Base-by-base conservation (phyloP, 2,797 vertebrate genomes). In the Parauchenoglanis punctatus region DNA sequence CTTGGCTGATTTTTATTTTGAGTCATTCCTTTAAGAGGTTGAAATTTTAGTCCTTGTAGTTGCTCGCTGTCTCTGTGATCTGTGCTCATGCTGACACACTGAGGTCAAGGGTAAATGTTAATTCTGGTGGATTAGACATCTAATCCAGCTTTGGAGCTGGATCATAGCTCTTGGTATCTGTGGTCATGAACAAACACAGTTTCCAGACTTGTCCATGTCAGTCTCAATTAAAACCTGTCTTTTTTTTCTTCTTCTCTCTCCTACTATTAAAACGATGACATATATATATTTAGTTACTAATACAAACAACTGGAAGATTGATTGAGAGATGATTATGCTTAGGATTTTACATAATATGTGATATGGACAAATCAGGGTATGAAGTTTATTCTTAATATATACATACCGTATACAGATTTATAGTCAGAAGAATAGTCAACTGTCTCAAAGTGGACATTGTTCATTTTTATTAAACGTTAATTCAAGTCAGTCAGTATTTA, bases 211-310 rank as follows among this genome's bases (percentile, higher is more conserved):
- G 20, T 44, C 76, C 54, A 12, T 59, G 77, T 80, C 77, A 59
- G 54, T 80, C 77, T 80, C 56, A 59, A 80, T 80, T 80, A 58
- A 77, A 73, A 73, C 40, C 40, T 35, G 35, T 40, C 40, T 40
- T 40, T 40, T 20, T 18, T 35, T 18, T 31, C 7, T 67, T 68
- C 7, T 31, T 0, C 28, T 15, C 59, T 35, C 40, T 12, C 70
- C 7, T 3, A 2, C 25, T 7, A 76, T 76, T 52, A 52, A 54
- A 54, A 76, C 73, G n/a, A 28, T 4, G 25, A 6, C 25, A 17
- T 0, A 54, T 35, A 35, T 1, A 73, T 28, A 11, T n/a, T 49
- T 13, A n/a, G 23, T n/a, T 12, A n/a, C 12, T n/a, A 15, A 76
- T 13, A 49, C 44, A 49, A 49, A 5, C 70, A 20, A 63, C 23